These are phyloP conservation scores for Leucophora obtusa DNA, from an alignment of 2,888 invertebrate genomes.

Conservation along the genomic window DNA sequence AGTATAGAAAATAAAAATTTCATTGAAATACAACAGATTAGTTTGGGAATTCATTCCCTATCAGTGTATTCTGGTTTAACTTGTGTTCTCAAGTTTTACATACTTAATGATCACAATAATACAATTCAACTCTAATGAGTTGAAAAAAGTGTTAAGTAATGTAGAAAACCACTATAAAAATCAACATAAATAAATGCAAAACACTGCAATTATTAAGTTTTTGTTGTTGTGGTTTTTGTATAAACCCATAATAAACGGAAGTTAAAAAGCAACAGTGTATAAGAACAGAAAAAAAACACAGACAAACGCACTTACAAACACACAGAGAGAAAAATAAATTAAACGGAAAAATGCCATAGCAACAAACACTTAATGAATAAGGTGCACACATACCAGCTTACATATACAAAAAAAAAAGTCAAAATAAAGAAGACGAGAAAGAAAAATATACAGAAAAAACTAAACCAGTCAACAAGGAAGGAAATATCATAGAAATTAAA, in stretches of 20 bases:
- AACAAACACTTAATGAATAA: slow-evolving; percentile 51
- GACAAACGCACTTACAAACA: not conserved
- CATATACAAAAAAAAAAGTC: not conserved
- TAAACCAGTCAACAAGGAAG: slow-evolving; percentile 29
- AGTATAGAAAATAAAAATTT: no score
- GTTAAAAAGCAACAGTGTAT: slow-evolving; percentile 55
- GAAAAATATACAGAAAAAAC: not conserved
- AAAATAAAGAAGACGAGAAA: not conserved
- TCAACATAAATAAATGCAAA: slow-evolving; percentile 43
- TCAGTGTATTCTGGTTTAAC: not conserved
- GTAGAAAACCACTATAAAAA: slow-evolving; percentile 32
- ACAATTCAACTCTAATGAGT: slow-evolving; percentile 57
- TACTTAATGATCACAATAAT: slow-evolving; percentile 31
- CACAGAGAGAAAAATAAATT: slow-evolving; percentile 8
- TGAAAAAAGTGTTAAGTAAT: slow-evolving; percentile 47
- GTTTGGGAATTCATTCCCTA: not conserved
- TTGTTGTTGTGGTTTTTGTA: not conserved
- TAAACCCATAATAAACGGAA: slow-evolving; percentile 32
- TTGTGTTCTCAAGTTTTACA: slow-evolving; percentile 15
- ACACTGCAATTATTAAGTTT: slow-evolving; percentile 35
- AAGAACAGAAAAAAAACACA: slow-evolving; percentile 10
- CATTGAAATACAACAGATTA: no score
- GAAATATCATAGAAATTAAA: slow-evolving; percentile 50
- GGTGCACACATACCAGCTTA: not conserved
- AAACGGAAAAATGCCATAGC: slow-evolving; percentile 56